Evolutionary conservation across 2,113 vertebrate genomes (phyloP).

Genomic region (Phyllopteryx taeniolatus): DNA sequence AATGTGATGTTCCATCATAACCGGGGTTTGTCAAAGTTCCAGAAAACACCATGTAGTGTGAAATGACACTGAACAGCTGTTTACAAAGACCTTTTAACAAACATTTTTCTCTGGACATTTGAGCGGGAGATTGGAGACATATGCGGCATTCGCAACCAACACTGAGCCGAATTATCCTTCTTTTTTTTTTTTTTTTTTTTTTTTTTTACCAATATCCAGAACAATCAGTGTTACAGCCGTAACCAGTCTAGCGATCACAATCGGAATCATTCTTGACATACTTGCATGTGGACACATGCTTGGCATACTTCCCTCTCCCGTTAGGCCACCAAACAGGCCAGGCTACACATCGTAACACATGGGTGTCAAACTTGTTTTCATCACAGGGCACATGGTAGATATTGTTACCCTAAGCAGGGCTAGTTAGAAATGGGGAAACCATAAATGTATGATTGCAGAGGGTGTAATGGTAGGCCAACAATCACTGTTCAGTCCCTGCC

Average conservation of each 20-base stretch:
- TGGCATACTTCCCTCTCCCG: slow-evolving; percentile 27
- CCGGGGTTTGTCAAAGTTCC: not conserved
- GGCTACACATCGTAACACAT: not conserved
- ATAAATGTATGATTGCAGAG: not conserved
- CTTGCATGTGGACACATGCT: slow-evolving; percentile 37
- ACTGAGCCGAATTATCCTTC: no score
- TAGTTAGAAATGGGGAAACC: not conserved
- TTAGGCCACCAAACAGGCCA: slow-evolving; percentile 38
- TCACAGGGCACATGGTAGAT: not conserved
- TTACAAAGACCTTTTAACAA: no score
- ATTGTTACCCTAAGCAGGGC: not conserved
- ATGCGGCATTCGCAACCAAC: no score
- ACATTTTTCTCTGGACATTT: no score
- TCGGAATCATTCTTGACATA: slow-evolving; percentile 33
- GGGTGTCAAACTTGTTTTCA: not conserved
- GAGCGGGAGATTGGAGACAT: no score
- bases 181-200: no score
- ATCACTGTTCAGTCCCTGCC: no score
- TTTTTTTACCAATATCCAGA: no score
- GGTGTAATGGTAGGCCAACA: not conserved
- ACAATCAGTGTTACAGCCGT: no score
- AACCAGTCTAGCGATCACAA: slow-evolving; percentile 3
- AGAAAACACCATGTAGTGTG: not conserved
- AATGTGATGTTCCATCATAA: not conserved
- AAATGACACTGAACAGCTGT: no score